Evolutionary conservation across 2,797 vertebrate species (phyloP), one percentile per base, ranked within the genome.

Genomic region (Trachurus trachurus): DNA sequence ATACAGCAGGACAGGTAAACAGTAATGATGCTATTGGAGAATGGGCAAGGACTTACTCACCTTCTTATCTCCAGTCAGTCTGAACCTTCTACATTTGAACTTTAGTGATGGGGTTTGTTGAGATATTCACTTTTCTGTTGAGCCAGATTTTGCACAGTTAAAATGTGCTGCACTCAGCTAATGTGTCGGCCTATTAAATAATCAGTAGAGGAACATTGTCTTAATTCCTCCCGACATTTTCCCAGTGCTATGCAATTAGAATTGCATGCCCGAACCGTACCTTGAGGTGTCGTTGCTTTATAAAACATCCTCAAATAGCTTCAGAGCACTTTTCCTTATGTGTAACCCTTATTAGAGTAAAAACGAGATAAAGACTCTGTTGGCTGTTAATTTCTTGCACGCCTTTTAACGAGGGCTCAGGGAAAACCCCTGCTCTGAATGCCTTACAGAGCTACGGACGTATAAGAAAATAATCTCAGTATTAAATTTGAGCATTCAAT

Each of bases 291-390:
- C 29, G 40, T 87, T 87, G 85, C 81, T 83, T 88, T 85, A 85
- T 76, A 90, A 85, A 90, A 88, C 87, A 81, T 75, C 72, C 62
- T 83, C 87, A 93, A 92, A 94, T 92, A 92, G 88, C 88, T 93
- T 81, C 74, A 16, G 80, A 92, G 93, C 81, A 81, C 71, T 82
- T 90, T 81, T 88, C 85, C 83, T 80, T 78, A 76, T 85, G 78
- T 82, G 73, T 71, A 76, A 79, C 76, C 68, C 73, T 82, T 93
- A 89, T 92, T 57, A 82, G 73, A 62, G 67, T 82, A 84, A 63
- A 45, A 85, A 67, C 0, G 37, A 83, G 90, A 94, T 94, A 93
- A 94, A 87, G 67, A 85, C 71, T 84, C 39, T 12, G 67, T 78
- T 85, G 58, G 69, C 69, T 81, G 85, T 82, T 92, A 79, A 93